Base-by-base conservation (phyloP, 1,140 invertebrate genomes). In the Orius laevigatus region DNA sequence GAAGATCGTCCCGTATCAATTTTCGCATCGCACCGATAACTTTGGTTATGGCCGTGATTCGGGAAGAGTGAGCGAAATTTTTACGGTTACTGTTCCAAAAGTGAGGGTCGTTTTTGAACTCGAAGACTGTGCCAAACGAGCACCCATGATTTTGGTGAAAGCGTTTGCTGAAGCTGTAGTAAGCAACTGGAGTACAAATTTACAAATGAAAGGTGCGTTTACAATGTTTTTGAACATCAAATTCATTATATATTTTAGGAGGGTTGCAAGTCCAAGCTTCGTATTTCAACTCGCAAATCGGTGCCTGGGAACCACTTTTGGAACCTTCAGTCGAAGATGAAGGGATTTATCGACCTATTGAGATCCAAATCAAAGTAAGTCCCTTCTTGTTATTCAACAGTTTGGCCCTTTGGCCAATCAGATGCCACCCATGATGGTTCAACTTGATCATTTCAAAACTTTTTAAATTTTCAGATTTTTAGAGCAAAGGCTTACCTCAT, bases 251-350 rank as follows among this genome's bases (percentile, higher is more conserved):
- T 6, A 34, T 34, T 34, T 6, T 34, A 58, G 58, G 70, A 10
- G 70, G 74, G 25, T 33, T 82, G 3, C 73, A 76, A 33, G 50
- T 84, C 2, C 75, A 83, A 59, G 73, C 79, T 2, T 77, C 76
- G 49, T 84, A 76, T 59, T 87, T 78, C 56, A 85, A 87, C 61
- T 74, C 81, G 49, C 71, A 74, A 47, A 59, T 76, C 10, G 74
- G 76, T 53, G 68, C 70, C 14, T 88, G 84, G 84, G 83, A 88
- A 59, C 84, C 84, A 0, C 57, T 88, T 0, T 65, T 88, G 10
- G 84, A 88, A 56, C 78, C 83, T 1, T 72, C 76, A 6, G 71
- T 76, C 25, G 67, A 75, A 12, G 69, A 74, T 41, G 79, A 81
- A 57, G 75, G 75, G 49, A 62, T 72, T 3, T 81, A 81, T 56